Conservation (phyloP, 2,113 vertebrate genomes). For the Azemiops feae region DNA sequence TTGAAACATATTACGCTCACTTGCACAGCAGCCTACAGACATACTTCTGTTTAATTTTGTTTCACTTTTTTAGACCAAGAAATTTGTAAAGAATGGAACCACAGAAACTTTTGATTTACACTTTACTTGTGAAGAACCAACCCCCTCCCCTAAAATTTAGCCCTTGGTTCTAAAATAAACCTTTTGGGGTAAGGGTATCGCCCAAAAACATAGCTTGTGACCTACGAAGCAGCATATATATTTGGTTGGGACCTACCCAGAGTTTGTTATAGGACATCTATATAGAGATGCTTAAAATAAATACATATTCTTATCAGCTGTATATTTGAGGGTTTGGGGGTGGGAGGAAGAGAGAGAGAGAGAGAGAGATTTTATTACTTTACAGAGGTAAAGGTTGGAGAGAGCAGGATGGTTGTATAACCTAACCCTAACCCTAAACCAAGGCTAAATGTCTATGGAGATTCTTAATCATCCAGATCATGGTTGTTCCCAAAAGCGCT, state of each 20-base stretch:
- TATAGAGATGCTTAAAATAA: background rate
- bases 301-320: background rate
- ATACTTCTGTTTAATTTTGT: background rate
- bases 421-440: background rate
- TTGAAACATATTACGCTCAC: accelerated
- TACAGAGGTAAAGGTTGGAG: background rate
- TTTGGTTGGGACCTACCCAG: background rate
- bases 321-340: background rate
- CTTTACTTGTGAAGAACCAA: background rate
- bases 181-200: background rate
- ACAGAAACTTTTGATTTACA: background rate
- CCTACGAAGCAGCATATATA: background rate
- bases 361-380: background rate
- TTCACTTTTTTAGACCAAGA: background rate
- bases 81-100: background rate
- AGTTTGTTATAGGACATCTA: background rate
- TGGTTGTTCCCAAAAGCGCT: background rate
- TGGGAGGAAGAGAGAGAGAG: no score
- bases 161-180: background rate
- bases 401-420: background rate
- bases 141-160: background rate
- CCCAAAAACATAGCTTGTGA: background rate
- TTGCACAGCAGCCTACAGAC: background rate
- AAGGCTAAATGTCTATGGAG: background rate
- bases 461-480: background rate